Base-by-base conservation (phyloP, 2,113 vertebrate species). In the Amphilophus citrinellus region DNA sequence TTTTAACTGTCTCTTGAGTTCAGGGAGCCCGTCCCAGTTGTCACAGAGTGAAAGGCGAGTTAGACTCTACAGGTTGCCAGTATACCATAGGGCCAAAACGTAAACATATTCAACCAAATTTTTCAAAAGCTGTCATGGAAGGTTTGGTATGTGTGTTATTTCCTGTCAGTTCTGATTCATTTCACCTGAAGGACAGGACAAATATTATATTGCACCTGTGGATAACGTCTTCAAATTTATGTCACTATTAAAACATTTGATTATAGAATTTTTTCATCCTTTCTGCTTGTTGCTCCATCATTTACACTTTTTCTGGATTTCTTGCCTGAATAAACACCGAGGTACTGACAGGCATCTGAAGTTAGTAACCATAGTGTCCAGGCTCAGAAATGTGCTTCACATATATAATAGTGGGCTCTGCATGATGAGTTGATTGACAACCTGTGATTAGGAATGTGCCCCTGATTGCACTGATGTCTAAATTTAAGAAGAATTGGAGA, bases 251-350 rank as follows among this genome's bases (percentile, higher is more conserved):
- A 30, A 17, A 71, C 8, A 18, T 50, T 71, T 50, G 15, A 50
- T 50, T 71, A 9, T 50, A 30, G 47, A 11, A 0, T 0, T 0
- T 50, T 24, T 27, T 30, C 17, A 18, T 68, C 3, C 10, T 11
- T 30, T 68, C 47, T 68, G 4, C 42, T 22, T 47, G 39, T 68
- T 68, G 65, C 42, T 71, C 22, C 65, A 50, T 68, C 42, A 47
- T 47, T 68, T 27, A 44, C 62, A 44, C 63, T 66, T 66, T 66
- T 15, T 5, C 30, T 68, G 63, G n/a, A 3, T 50, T 56, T 56
- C 18, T 56, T 56, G 53, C 53, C 53, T 8, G 15, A 30, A 68
- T 0, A 47, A 68, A 47, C 65, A 10, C 42, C 7, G 6, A 50
- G 5, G 15, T 50, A 50, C 6, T 50, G 15, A 50, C 47, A 50